Base-by-base conservation (phyloP, 1,140 invertebrate species). In the Eumeta japonica region DNA sequence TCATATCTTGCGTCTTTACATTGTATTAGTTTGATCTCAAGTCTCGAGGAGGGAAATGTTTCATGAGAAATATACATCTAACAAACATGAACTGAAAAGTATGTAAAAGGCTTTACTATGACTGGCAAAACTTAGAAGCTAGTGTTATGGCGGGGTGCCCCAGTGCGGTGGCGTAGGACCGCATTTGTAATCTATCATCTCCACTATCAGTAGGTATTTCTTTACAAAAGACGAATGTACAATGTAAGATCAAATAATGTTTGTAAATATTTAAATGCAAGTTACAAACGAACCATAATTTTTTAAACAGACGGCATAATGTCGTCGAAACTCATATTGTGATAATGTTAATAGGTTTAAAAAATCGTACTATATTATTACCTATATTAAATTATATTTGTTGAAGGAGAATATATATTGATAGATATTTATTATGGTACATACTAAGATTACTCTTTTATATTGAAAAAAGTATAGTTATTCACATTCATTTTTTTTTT, bases 381-480 rank as follows among this genome's bases (percentile, higher is more conserved):
- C 60, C 62, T 68, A 68, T 67, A 61, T 62, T 65, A 58, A 66
- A 66, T 66, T 66, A 66, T 66, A 66, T 70, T 66, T 70, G 65
- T 70, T 66, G 65, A 68, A 62, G 54, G 62, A 70, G 64, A 70
- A 55, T 66, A 66, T 66, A 66, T 66, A 66, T 66, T 62, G 60
- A 63, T 66, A 66, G 62, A 66, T 66, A 66, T 66, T 66, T 66
- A 66, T 66, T 64, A 65, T 50, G 55, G 52, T 63, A 60, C 51
- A 46, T 62, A 58, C 53, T 62, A 58, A 66, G 60, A 63, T 66
- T 60, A 62, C 62, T 63, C 58, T 63, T 66, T 63, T 66, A 55
- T 66, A 63, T 62, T 55, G 58, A 45, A 51, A n/a, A 55, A 53
- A 48, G 41, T 24, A 56, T 63, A 59, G 58, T 54, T 58, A 44